Percentiles rank a stretch among this genome's conserved stretches.
phyloP scores from a whole-genome alignment of 2,797 vertebrate species.

The Urophycis tenuis region DNA sequence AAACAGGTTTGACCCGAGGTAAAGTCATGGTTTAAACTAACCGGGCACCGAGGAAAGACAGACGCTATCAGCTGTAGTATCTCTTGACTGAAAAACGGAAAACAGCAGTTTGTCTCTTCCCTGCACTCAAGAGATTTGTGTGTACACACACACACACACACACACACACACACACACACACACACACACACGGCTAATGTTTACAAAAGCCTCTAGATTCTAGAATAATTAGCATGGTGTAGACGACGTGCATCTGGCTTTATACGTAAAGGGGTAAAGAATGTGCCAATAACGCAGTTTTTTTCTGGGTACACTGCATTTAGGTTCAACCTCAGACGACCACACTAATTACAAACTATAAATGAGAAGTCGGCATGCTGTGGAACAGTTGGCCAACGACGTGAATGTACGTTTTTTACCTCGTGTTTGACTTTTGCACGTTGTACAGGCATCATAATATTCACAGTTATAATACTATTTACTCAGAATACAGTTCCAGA shows the following conservation, averaged over 20 bases:
- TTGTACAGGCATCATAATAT: neutral
- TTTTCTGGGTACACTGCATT: conserved; percentile 29
- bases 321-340: conserved; percentile 48
- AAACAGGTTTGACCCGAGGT: neutral
- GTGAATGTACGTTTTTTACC: neutral
- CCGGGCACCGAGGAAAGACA: neutral
- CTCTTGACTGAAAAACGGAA: neutral
- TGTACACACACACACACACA: neutral
- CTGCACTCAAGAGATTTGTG: conserved; percentile 2
- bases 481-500: neutral
- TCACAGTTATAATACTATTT: no score
- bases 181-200: neutral
- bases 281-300: conserved; percentile 30
- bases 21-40: neutral
- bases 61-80: neutral
- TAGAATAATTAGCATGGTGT: conserved; percentile 4
- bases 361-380: conserved; percentile 27
- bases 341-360: conserved; percentile 53
- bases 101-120: conserved; percentile 18
- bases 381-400: no score
- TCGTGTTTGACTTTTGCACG: neutral
- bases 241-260: conserved; percentile 16
- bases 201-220: neutral
- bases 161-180: neutral
- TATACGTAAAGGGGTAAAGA: conserved; percentile 22